Percentiles rank a stretch among this genome's conserved stretches.
Conservation (phyloP, 2,113 vertebrate genomes). For the Hemichromis elongatus region DNA sequence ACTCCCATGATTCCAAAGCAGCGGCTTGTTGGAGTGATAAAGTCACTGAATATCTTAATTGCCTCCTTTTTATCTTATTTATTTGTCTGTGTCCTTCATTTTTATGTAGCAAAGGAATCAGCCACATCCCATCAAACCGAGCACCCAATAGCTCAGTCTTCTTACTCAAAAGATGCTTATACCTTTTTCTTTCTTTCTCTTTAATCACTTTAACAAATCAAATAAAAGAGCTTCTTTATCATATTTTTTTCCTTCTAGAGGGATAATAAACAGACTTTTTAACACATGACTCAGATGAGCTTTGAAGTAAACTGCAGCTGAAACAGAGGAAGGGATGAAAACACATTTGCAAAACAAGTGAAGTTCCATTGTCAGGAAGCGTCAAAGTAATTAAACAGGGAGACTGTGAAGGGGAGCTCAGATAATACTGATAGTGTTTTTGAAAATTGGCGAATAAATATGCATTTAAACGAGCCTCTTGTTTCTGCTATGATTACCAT, state of each 20-base stretch:
- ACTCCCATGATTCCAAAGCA: background rate
- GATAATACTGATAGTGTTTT: constrained; percentile 31
- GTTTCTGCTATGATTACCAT: background rate
- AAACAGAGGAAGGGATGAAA: constrained; percentile 16
- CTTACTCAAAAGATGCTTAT: background rate
- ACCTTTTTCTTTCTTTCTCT: background rate
- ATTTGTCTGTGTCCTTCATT: background rate
- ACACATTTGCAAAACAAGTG: constrained; percentile 13
- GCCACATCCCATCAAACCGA: background rate
- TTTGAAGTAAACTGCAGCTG: background rate
- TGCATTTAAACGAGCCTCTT: constrained; percentile 31
- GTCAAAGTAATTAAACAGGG: constrained; percentile 25
- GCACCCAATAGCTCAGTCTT: background rate
- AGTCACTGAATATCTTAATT: background rate
- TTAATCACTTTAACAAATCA: background rate
- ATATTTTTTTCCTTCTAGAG: background rate
- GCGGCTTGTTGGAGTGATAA: background rate
- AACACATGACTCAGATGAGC: background rate
- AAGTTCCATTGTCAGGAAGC: constrained; percentile 18
- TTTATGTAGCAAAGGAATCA: background rate
- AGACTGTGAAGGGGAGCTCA: constrained; percentile 7
- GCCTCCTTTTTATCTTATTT: background rate
- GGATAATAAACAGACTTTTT: background rate
- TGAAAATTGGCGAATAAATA: constrained; percentile 33
- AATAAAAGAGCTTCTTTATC: background rate